Evolutionary conservation across 2,113 vertebrate genomes (phyloP).

Genomic region (Neoarius graeffei): DNA sequence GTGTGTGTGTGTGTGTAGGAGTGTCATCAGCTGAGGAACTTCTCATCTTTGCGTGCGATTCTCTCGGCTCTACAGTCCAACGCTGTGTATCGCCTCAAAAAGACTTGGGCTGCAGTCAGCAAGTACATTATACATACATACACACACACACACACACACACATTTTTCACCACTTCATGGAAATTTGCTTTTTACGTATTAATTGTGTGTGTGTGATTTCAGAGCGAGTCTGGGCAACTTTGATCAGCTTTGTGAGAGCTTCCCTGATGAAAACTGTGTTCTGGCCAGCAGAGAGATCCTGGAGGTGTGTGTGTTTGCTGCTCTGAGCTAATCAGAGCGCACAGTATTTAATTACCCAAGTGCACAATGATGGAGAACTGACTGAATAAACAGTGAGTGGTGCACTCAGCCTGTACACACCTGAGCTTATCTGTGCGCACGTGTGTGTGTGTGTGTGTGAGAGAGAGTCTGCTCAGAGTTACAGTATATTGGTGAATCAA

Average conservation of each 20-base stretch:
- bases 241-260: slow-evolving; percentile 81
- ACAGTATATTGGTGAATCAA: neutral
- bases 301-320: slow-evolving; percentile 63
- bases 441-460: neutral
- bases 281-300: slow-evolving; percentile 79
- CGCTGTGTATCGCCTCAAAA: slow-evolving; percentile 84
- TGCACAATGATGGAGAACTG: neutral
- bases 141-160: neutral
- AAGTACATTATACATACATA: slow-evolving; percentile 62
- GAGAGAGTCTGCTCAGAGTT: too few species aligned
- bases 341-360: neutral
- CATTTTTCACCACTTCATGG: neutral
- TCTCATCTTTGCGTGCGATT: slow-evolving; percentile 84
- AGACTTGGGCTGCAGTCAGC: slow-evolving; percentile 81
- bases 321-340: neutral
- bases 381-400: neutral
- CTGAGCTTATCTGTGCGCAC: neutral
- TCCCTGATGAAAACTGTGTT: slow-evolving; percentile 85
- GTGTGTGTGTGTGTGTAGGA: slow-evolving; percentile 62
- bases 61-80: slow-evolving; percentile 88
- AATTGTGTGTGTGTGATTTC: slow-evolving; percentile 40
- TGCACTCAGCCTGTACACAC: neutral
- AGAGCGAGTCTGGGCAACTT: slow-evolving; percentile 78
- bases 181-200: neutral
- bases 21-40: slow-evolving; percentile 80